A percentile compares a stretch with the other conserved stretches of the same genome.
phyloP scores from a whole-genome alignment of 2,113 vertebrate genomes.

The Galbula dea region DNA sequence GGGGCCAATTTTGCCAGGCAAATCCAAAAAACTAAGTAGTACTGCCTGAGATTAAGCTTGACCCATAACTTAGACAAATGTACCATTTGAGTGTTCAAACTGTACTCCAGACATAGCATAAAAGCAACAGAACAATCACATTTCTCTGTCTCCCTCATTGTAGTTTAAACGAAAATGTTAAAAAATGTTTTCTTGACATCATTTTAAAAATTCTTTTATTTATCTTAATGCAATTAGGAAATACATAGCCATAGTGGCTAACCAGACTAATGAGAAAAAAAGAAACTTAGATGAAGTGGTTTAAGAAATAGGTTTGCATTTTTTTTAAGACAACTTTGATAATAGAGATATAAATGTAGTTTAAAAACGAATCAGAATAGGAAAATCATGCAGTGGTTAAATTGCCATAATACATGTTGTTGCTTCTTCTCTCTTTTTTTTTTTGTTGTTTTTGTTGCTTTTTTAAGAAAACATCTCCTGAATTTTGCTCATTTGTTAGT shows the following conservation, averaged over 20 bases:
- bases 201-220: slow-evolving; percentile 51
- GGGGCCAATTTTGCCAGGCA: background rate
- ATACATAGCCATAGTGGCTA: background rate
- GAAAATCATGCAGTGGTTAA: slow-evolving; percentile 75
- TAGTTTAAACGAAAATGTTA: slow-evolving; percentile 61
- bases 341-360: slow-evolving; percentile 44
- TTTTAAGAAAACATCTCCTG: slow-evolving; percentile 27
- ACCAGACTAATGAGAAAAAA: background rate
- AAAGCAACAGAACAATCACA: slow-evolving; percentile 43
- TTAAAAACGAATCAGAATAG: slow-evolving; percentile 68
- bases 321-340: slow-evolving; percentile 39
- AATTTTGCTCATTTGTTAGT: slow-evolving; percentile 63
- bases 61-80: background rate
- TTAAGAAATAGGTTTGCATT: slow-evolving; percentile 52
- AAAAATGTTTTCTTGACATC: slow-evolving; percentile 51
- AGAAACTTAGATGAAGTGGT: slow-evolving; percentile 17
- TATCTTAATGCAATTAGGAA: slow-evolving; percentile 36
- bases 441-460: background rate
- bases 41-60: background rate
- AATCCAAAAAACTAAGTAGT: background rate
- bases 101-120: background rate
- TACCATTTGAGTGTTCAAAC: background rate
- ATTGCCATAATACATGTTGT: slow-evolving; percentile 74
- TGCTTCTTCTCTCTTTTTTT: background rate
- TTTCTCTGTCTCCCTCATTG: slow-evolving; percentile 9